A percentile compares a stretch with the other conserved stretches of the same genome.
These are phyloP conservation scores for Zaprionus vittiger DNA, from an alignment of 1,140 invertebrate species.

Conservation along the genomic window DNA sequence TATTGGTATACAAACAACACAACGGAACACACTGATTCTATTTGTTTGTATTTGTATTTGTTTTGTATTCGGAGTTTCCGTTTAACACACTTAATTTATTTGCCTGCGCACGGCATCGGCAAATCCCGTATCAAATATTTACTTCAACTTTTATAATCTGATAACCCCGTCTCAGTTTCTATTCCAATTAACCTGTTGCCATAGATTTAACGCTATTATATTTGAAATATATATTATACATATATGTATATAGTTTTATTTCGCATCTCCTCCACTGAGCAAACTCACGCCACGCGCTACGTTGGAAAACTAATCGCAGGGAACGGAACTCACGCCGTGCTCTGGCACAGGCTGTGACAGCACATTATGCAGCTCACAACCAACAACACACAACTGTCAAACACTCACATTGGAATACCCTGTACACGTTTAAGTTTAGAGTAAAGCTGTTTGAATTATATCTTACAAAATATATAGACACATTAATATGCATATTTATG, in stretches of 20 bases:
- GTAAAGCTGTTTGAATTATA: not conserved
- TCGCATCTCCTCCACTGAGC: conserved; percentile 31
- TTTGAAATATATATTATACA: not conserved
- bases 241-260: conserved; percentile 10
- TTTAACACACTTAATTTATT: conserved; percentile 23
- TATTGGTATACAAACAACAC: conserved; percentile 11
- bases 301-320: conserved; percentile 65
- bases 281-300: conserved; percentile 62
- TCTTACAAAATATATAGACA: not conserved
- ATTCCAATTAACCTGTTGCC: conserved; percentile 28
- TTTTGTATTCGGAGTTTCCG: conserved; percentile 16
- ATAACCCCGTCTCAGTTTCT: conserved; percentile 23
- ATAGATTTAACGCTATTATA: conserved; percentile 15
- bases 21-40: not conserved
- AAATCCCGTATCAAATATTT: conserved; percentile 34
- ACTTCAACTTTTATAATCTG: conserved; percentile 4
- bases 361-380: conserved; percentile 40
- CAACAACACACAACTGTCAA: conserved; percentile 15
- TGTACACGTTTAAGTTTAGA: not conserved
- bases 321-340: conserved; percentile 9
- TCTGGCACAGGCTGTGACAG: conserved; percentile 34
- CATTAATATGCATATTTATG: not conserved
- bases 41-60: conserved; percentile 1
- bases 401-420: conserved; percentile 30
- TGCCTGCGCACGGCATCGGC: conserved; percentile 20